These are phyloP conservation scores for Cepaea nemoralis DNA, from an alignment of 1,140 invertebrate species.

Conservation along the genomic window DNA sequence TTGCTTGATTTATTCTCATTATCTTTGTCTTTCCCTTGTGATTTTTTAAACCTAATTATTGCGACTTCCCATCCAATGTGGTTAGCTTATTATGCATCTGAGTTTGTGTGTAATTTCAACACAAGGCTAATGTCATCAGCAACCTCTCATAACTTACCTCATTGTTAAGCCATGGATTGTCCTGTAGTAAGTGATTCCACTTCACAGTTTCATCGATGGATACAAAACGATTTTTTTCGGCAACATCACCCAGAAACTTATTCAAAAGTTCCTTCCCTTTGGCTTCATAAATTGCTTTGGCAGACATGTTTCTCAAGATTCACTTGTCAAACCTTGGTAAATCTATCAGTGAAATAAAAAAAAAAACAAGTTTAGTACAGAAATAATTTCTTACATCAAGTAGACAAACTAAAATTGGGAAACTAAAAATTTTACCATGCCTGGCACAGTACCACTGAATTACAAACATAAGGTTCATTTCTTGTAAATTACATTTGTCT, in stretches of 20 bases:
- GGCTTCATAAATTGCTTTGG: constrained; percentile 96
- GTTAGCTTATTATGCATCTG: too few species aligned
- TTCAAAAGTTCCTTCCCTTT: constrained; percentile 95
- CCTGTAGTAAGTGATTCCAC: constrained; percentile 82
- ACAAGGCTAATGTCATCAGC: too few species aligned
- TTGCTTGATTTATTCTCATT: too few species aligned
- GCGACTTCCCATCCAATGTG: too few species aligned
- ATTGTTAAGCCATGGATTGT: constrained; percentile 89
- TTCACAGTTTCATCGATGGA: constrained; percentile 79
- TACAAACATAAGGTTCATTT: too few species aligned
- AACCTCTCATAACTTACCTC: constrained; percentile 78
- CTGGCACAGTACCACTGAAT: too few species aligned
- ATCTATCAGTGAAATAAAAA: not conserved
- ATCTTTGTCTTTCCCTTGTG: too few species aligned
- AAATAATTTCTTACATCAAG: too few species aligned
- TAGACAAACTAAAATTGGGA: too few species aligned
- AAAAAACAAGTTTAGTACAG: not conserved
- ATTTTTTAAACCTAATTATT: too few species aligned
- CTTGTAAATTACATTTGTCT: not conserved
- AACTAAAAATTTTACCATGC: too few species aligned
- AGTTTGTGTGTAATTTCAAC: too few species aligned
- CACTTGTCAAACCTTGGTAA: not conserved
- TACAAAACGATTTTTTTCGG: constrained; percentile 77
- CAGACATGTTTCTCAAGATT: constrained; percentile 82
- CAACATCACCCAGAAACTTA: constrained; percentile 82